Evolutionary conservation across 1,140 invertebrate genomes (phyloP), one percentile per base, ranked within the genome.

Genomic region (Triops longicaudatus): DNA sequence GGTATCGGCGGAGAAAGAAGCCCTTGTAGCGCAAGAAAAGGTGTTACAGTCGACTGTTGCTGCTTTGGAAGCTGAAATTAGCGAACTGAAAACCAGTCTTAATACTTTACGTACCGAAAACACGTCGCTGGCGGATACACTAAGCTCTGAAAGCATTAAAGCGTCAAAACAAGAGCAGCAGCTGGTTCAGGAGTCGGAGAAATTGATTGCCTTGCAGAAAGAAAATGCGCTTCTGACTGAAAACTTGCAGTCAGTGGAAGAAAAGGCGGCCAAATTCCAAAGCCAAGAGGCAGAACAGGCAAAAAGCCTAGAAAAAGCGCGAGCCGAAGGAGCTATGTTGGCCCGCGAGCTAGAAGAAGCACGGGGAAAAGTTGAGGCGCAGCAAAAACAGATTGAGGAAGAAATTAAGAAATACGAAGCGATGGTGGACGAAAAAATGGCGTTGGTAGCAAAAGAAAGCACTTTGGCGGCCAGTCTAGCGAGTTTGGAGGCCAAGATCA

Each of bases 31-130:
- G 28, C 28, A 63, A 9, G 85, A 87, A 79, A 86, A 88, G 83
- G 82, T 88, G 83, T 79, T 88, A 79, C 77, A 80, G 79, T 79
- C 88, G 63, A 79, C 82, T n/a, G 79, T 80, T 73, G 79, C 77
- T 75, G 78, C 80, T 43, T 78, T 85, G 44, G 83, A 81, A 76
- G 78, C 80, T 77, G 83, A 86, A 81, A 83, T 87, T 76, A 81
- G 83, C 73, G 79, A 81, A 41, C 80, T 88, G 73, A 82, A 82
- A 80, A 79, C 80, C 76, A 83, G 75, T 14, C 37, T 76, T 22
- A 76, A 79, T 78, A 26, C 63, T 27, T 63, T 73, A 43, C 63
- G 44, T 74, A 77, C 80, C 63, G 78, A 78, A 78, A 82, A 78
- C 37, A 42, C 78, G 12, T 85, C 86, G 77, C 81, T 86, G 17